These are phyloP conservation scores for Ceratosolen solmsi DNA, from an alignment of 1,140 invertebrate genomes.

Conservation along the genomic window DNA sequence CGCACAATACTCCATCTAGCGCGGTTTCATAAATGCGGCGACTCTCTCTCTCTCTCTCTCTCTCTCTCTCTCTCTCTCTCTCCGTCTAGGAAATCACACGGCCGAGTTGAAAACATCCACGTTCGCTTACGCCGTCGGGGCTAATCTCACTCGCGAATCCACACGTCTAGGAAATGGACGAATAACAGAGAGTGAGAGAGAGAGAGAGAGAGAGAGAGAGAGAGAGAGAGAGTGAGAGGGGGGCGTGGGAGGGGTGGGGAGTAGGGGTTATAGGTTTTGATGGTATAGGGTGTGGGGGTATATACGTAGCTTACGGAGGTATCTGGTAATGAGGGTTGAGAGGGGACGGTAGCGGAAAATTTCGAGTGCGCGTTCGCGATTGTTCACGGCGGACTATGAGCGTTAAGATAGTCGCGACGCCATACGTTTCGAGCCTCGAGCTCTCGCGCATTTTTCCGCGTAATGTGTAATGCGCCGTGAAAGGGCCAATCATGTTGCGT, in stretches of 20 bases:
- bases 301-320: neutral
- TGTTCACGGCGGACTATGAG: constrained; percentile 26
- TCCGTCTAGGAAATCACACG: neutral
- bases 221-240: neutral
- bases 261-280: too few species aligned
- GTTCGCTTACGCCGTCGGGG: constrained; percentile 1
- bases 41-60: too few species aligned
- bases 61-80: too few species aligned
- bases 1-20: neutral
- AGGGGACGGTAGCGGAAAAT: neutral
- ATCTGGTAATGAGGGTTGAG: too few species aligned
- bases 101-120: neutral
- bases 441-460: constrained; percentile 58
- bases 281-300: too few species aligned
- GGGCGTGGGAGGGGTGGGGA: neutral
- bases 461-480: constrained; percentile 63
- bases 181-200: too few species aligned
- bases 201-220: too few species aligned
- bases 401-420: constrained; percentile 48
- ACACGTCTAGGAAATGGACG: too few species aligned
- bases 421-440: constrained; percentile 52
- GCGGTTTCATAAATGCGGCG: neutral
- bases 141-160: constrained; percentile 8
- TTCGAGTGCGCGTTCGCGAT: neutral
- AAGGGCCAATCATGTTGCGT: constrained; percentile 61